These are phyloP conservation scores for Sebastes vulpes DNA, from an alignment of 2,797 vertebrate species.

Conservation along the genomic window DNA sequence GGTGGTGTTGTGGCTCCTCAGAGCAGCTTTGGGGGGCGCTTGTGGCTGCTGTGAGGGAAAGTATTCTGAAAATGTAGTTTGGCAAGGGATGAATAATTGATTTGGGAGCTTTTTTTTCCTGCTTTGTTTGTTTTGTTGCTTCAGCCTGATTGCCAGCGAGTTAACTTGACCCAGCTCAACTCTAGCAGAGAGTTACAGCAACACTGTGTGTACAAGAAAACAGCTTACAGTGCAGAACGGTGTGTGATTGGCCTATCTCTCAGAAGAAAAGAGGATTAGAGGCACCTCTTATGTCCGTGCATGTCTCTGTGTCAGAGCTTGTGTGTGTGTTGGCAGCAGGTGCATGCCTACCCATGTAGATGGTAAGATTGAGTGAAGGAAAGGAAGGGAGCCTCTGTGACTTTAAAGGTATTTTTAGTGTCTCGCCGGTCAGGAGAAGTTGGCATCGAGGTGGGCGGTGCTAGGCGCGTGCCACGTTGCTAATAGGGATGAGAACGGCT, in stretches of 20 bases:
- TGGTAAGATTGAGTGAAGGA: slow-evolving; percentile 31
- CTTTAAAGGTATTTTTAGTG: slow-evolving; percentile 85
- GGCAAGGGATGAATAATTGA: slow-evolving; percentile 46
- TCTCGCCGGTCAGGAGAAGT: slow-evolving; percentile 62
- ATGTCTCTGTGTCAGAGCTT: slow-evolving; percentile 26
- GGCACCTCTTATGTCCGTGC: slow-evolving; percentile 49
- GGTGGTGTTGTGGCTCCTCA: not conserved
- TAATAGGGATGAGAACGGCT: slow-evolving; percentile 85
- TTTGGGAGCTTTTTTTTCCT: not conserved
- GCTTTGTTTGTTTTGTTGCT: slow-evolving; percentile 9
- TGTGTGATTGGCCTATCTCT: slow-evolving; percentile 75
- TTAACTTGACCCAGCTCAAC: slow-evolving; percentile 19
- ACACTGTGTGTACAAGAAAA: slow-evolving; percentile 41
- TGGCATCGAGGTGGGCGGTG: slow-evolving; percentile 71
- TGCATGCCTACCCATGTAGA: slow-evolving; percentile 13
- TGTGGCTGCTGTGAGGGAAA: not conserved
- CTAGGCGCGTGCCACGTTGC: slow-evolving; percentile 66
- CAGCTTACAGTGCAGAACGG: slow-evolving; percentile 59
- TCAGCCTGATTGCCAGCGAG: slow-evolving; percentile 1
- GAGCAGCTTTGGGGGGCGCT: not conserved
- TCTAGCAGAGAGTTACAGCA: slow-evolving; percentile 2
- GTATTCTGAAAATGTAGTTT: slow-evolving; percentile 9
- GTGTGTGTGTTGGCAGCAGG: slow-evolving; percentile 38
- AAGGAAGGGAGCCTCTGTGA: slow-evolving; percentile 45
- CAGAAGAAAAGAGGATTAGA: slow-evolving; percentile 84